A percentile compares a stretch with the other conserved stretches of the same genome.
Evolutionary conservation across 2,797 vertebrate species (phyloP).

Genomic region (Garrulus glandarius): DNA sequence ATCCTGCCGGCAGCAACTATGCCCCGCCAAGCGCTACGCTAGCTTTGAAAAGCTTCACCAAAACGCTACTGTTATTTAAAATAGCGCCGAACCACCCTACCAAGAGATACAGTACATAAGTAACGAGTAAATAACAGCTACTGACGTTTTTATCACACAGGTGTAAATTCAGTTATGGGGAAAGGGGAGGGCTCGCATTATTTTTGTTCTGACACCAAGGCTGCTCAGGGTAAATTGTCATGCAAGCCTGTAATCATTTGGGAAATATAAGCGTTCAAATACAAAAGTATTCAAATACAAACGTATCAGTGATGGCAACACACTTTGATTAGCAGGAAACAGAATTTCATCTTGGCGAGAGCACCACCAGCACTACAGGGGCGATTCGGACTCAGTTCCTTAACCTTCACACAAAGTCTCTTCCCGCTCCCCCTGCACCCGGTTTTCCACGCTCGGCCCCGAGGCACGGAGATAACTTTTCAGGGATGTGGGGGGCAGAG

Average conservation of each 20-base stretch:
- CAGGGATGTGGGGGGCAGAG: fast-evolving
- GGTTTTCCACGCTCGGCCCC: background rate
- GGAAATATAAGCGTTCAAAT: background rate
- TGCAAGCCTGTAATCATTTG: background rate
- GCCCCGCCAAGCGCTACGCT: background rate
- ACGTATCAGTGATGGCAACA: background rate
- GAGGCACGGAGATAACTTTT: background rate
- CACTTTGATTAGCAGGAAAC: background rate
- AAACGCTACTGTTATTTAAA: background rate
- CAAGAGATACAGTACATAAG: background rate
- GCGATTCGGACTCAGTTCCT: background rate
- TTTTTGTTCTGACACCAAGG: background rate
- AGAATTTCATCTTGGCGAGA: background rate
- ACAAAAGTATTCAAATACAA: background rate
- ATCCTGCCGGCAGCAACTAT: background rate
- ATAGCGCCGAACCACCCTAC: background rate
- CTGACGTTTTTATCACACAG: background rate
- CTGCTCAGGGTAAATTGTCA: background rate
- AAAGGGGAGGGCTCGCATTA: background rate
- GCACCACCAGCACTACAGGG: background rate
- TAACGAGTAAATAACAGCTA: background rate
- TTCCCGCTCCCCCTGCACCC: background rate
- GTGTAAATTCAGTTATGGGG: background rate
- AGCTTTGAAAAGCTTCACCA: background rate
- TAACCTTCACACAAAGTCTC: background rate